A percentile compares a stretch with the other conserved stretches of the same genome.
Evolutionary conservation across 2,888 invertebrate genomes (phyloP).

Genomic region (Muschampia plurimacula): DNA sequence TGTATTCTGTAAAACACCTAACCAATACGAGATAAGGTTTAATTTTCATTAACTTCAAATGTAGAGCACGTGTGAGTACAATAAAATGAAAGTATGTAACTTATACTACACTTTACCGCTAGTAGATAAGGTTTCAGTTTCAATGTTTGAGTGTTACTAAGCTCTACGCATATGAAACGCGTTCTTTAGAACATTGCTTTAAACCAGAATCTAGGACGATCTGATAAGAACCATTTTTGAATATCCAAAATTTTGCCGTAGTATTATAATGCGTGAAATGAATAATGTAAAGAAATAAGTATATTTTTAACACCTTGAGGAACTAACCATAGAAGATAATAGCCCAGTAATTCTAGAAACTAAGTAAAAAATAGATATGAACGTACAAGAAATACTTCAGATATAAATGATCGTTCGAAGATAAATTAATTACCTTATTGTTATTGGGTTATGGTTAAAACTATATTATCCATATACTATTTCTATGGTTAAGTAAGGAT

Average conservation of each 20-base stretch:
- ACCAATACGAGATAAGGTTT: constrained; percentile 16
- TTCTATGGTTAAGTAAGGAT: no score
- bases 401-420: no score
- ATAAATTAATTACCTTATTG: no score
- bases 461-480: no score
- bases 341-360: no score
- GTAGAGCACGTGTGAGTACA: constrained; percentile 26
- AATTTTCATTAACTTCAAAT: constrained; percentile 20
- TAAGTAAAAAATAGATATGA: no score
- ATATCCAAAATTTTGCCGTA: constrained; percentile 21
- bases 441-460: no score
- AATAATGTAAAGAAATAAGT: background rate
- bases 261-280: constrained; percentile 14
- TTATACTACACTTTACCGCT: constrained; percentile 9
- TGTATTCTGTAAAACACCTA: background rate
- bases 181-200: constrained; percentile 19
- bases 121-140: constrained; percentile 25
- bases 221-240: constrained; percentile 32
- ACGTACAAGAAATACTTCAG: no score
- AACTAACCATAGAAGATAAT: no score
- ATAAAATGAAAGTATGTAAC: constrained; percentile 3
- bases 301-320: background rate
- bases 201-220: constrained; percentile 29
- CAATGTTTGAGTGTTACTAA: background rate
- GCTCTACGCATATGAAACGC: constrained; percentile 30